Conservation (phyloP, 2,113 vertebrate species). For the Lepisosteus osseus region DNA sequence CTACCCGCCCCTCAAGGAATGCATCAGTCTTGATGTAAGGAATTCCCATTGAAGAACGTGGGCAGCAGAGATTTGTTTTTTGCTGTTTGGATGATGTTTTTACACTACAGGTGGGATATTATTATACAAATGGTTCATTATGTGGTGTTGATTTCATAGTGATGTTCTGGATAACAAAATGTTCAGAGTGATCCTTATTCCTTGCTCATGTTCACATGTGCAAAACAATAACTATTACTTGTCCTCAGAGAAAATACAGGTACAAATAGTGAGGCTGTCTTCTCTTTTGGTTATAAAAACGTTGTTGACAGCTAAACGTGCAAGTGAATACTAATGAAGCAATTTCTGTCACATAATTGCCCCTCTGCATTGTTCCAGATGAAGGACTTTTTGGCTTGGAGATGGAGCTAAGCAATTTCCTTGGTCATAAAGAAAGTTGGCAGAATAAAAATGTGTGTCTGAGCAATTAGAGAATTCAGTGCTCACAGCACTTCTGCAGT, state of each 20-base stretch:
- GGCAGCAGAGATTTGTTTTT: neutral
- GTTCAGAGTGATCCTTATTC: neutral
- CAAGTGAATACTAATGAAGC: conserved; percentile 9
- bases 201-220: neutral
- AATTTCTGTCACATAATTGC: conserved; percentile 22
- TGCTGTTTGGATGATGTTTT: neutral
- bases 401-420: conserved; percentile 6
- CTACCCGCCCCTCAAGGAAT: neutral
- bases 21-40: conserved; percentile 2
- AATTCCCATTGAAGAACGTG: neutral
- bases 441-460: neutral
- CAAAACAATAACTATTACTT: neutral
- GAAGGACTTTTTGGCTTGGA: conserved; percentile 7
- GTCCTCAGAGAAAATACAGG: neutral
- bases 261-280: neutral
- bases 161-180: neutral
- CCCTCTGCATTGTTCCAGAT: conserved; percentile 15
- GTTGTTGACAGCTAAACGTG: neutral
- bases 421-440: conserved; percentile 24
- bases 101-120: neutral
- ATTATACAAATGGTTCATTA: neutral
- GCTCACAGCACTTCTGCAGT: conserved; percentile 4
- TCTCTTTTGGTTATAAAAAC: neutral
- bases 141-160: neutral
- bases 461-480: neutral